These are phyloP conservation scores for Ips nitidus DNA, from an alignment of 1,140 invertebrate species.

Conservation along the genomic window DNA sequence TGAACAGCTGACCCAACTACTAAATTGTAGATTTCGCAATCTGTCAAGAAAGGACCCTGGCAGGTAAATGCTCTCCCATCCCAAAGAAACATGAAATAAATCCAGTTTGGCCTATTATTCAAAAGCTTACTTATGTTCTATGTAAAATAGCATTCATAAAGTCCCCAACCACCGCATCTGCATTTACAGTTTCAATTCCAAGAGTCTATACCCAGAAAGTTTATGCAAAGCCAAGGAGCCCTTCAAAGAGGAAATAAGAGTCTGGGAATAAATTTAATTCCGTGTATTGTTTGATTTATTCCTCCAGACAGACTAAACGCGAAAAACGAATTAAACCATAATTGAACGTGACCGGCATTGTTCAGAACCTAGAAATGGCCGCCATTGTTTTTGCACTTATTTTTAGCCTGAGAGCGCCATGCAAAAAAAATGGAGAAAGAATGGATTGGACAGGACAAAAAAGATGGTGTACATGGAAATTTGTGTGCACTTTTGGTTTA, in stretches of 20 bases:
- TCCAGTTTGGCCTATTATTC: too few relatives aligned
- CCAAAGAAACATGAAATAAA: too few relatives aligned
- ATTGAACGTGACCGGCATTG: not conserved
- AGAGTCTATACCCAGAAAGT: not conserved
- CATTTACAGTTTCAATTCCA: not conserved
- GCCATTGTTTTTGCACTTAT: too few relatives aligned
- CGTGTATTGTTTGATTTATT: conserved; percentile 1
- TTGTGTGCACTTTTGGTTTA: too few relatives aligned
- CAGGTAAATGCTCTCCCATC: too few relatives aligned
- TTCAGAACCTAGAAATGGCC: not conserved
- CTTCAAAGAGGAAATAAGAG: not conserved
- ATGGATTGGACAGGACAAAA: too few relatives aligned
- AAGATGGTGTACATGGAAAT: too few relatives aligned
- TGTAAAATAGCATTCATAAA: not conserved
- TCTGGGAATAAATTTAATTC: not conserved
- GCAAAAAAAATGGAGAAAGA: too few relatives aligned
- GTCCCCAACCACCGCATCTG: not conserved
- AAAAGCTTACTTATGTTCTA: not conserved
- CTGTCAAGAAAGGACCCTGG: too few relatives aligned
- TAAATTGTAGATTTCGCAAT: too few relatives aligned
- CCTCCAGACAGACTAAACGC: not conserved
- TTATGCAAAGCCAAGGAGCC: not conserved
- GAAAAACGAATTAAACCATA: not conserved
- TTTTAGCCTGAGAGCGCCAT: too few relatives aligned
- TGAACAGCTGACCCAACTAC: too few relatives aligned